Conservation (phyloP, 2,113 vertebrate species). For the Potamarius usumacintae region DNA sequence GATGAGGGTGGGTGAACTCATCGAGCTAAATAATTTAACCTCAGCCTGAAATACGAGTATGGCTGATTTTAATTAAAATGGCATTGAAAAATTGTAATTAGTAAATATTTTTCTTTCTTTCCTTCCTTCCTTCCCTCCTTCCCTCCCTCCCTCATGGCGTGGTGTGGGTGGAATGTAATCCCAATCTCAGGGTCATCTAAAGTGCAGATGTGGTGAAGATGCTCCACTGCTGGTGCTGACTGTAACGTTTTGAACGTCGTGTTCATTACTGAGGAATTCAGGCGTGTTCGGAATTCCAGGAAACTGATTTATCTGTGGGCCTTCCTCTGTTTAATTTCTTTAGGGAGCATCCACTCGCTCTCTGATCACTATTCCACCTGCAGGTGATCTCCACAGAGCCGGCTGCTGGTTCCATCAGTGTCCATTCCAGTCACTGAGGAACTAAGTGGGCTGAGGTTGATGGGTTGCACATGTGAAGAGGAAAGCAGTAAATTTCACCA, state of each 20-base stretch:
- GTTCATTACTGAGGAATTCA: not conserved
- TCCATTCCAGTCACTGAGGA: not conserved
- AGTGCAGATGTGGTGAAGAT: not conserved
- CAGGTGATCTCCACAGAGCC: not conserved
- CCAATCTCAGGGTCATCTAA: not conserved
- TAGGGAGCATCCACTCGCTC: not conserved
- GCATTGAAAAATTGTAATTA: no score
- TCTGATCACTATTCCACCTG: conserved; percentile 18
- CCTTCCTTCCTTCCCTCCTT: not conserved
- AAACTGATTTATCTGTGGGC: not conserved
- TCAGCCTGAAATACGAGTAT: no score
- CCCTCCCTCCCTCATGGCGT: not conserved
- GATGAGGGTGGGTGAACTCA: no score
- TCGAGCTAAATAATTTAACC: no score
- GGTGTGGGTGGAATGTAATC: not conserved
- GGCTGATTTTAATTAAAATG: no score
- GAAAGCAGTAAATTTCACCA: conserved; percentile 17
- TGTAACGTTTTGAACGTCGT: not conserved
- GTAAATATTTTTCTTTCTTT: conserved; percentile 6
- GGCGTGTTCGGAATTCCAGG: not conserved
- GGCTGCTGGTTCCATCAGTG: not conserved
- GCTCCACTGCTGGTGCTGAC: not conserved
- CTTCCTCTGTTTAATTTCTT: not conserved
- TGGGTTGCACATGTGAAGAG: conserved; percentile 24
- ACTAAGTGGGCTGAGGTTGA: not conserved